Evolutionary conservation across 2,797 vertebrate species (phyloP).

Genomic region (Enoplosus armatus): DNA sequence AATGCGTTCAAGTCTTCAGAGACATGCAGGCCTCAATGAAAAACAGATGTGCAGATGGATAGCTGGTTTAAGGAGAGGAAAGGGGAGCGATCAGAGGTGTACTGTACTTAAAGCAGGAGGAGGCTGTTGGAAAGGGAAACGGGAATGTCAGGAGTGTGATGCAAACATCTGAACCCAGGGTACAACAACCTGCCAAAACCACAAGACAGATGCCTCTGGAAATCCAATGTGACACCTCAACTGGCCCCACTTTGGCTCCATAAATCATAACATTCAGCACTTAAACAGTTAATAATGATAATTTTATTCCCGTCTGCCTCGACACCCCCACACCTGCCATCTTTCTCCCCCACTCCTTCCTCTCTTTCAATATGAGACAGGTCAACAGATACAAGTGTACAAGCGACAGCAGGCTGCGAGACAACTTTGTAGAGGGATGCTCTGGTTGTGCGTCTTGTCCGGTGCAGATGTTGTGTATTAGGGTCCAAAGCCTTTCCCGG

Average conservation of each 20-base stretch:
- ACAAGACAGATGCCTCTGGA: constrained; percentile 92
- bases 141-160: constrained; percentile 84
- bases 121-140: constrained; percentile 62
- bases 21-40: constrained; percentile 90
- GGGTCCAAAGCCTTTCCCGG: constrained; percentile 76
- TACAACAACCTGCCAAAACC: constrained; percentile 90
- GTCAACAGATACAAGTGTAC: constrained; percentile 55
- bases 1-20: constrained; percentile 92
- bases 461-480: constrained; percentile 86
- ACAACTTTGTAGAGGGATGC: constrained; percentile 65
- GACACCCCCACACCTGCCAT: constrained; percentile 53
- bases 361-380: constrained; percentile 53
- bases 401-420: constrained; percentile 51
- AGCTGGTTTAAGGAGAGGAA: constrained; percentile 70
- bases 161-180: constrained; percentile 89
- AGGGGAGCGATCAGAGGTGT: constrained; percentile 73
- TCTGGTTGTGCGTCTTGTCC: constrained; percentile 71
- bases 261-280: constrained; percentile 90
- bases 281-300: constrained; percentile 89
- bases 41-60: constrained; percentile 93
- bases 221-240: constrained; percentile 91
- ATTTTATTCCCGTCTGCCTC: constrained; percentile 70
- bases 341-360: constrained; percentile 15
- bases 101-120: constrained; percentile 62
- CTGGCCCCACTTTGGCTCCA: constrained; percentile 88